Conservation (phyloP, 2,888 invertebrate genomes). For the Callinectes sapidus region DNA sequence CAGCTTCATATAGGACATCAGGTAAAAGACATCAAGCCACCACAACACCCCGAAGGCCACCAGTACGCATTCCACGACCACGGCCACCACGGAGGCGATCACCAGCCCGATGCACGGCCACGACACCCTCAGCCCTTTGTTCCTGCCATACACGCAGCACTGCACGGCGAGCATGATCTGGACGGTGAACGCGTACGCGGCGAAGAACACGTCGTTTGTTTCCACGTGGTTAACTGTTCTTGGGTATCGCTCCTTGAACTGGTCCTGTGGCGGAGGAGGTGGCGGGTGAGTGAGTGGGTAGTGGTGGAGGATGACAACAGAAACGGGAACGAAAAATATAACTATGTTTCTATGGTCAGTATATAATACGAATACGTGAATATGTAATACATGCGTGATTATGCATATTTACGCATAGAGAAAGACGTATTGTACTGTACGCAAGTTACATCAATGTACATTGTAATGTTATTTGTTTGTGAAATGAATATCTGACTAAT, state of each 20-base stretch:
- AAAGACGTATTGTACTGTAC: too few species aligned
- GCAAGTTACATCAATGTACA: too few species aligned
- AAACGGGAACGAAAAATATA: not conserved
- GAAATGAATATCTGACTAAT: too few species aligned
- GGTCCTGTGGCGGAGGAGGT: not conserved
- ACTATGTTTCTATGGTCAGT: too few species aligned
- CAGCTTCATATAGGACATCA: conserved; percentile 54
- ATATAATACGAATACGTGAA: too few species aligned
- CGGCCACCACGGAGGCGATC: not conserved
- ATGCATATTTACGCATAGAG: too few species aligned
- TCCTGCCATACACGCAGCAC: conserved; percentile 40
- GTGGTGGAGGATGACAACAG: not conserved
- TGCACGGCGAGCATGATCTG: not conserved
- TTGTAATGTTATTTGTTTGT: too few species aligned
- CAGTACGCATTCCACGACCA: conserved; percentile 17
- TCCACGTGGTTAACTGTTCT: conserved; percentile 43
- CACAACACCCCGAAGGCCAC: conserved; percentile 3
- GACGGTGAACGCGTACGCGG: not conserved
- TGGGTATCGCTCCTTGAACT: conserved; percentile 49
- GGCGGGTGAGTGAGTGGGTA: not conserved
- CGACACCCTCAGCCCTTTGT: conserved; percentile 31
- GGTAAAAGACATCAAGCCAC: conserved; percentile 54
- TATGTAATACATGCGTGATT: too few species aligned
- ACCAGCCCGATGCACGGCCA: conserved; percentile 27
- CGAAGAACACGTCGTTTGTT: conserved; percentile 46